Percentiles rank a stretch among this genome's conserved stretches.
Evolutionary conservation across 2,113 vertebrate genomes (phyloP).

Genomic region (Bungarus multicinctus): DNA sequence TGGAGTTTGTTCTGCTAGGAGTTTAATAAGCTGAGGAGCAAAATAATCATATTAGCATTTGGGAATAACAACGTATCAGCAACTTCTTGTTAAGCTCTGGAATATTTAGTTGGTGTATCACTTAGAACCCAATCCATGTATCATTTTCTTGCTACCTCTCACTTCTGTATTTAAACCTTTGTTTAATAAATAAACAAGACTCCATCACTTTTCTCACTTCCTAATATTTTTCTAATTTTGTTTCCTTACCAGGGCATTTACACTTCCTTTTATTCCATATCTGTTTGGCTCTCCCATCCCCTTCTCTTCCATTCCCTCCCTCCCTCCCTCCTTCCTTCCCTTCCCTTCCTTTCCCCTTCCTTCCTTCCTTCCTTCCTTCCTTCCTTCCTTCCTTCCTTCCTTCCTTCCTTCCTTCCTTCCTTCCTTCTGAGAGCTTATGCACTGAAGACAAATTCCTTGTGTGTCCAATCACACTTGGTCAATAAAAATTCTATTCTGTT

Average conservation of each 20-base stretch:
- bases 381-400: no score
- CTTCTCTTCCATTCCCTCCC: not conserved
- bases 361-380: no score
- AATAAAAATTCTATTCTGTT: no score
- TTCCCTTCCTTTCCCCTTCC: no score
- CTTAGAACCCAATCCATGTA: not conserved
- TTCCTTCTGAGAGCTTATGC: no score
- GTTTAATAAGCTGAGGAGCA: no score
- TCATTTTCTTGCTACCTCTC: not conserved
- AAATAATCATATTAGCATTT: no score
- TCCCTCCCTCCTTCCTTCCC: rapidly evolving
- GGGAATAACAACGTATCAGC: no score
- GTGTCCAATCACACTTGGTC: no score
- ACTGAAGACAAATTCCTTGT: no score
- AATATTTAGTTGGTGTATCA: not conserved
- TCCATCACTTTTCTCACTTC: not conserved
- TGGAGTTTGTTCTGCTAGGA: no score
- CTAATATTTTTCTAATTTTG: not conserved
- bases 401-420: no score
- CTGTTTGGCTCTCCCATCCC: not conserved
- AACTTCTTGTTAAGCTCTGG: not conserved
- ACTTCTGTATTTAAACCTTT: not conserved
- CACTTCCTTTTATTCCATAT: not conserved
- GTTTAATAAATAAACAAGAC: not conserved
- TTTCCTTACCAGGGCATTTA: not conserved